Conservation (phyloP, 2,888 invertebrate genomes). For the Pollenia labialis region DNA sequence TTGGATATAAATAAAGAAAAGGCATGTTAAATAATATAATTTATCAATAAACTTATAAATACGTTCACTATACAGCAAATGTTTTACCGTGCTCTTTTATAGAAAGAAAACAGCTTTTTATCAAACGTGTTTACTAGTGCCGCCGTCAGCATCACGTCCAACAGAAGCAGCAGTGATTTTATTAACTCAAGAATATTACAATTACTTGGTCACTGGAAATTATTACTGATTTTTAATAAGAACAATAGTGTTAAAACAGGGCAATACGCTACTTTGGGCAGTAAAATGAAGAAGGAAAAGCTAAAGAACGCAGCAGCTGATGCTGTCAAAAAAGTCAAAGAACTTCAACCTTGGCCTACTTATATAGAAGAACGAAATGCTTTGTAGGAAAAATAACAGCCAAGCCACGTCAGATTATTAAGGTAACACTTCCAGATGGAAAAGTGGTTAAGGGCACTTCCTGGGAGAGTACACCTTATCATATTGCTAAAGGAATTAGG, state of each 20-base stretch:
- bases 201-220: slow-evolving; percentile 18
- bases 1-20: slow-evolving; percentile 88
- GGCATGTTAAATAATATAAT: slow-evolving; percentile 85
- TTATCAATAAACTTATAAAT: slow-evolving; percentile 65
- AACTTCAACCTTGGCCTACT: slow-evolving; percentile 94
- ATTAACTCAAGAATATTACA: slow-evolving; percentile 23
- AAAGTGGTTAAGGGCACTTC: slow-evolving; percentile 93
- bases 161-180: slow-evolving; percentile 6
- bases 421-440: slow-evolving; percentile 96
- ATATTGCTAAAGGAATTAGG: slow-evolving; percentile 95
- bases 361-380: slow-evolving; percentile 93
- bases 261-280: slow-evolving; percentile 83
- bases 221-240: slow-evolving; percentile 37
- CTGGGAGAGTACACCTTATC: slow-evolving; percentile 97
- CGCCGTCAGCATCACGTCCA: background rate
- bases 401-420: slow-evolving; percentile 91
- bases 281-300: too few species aligned
- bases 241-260: slow-evolving; percentile 35
- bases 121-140: background rate
- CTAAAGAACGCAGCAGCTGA: too few species aligned
- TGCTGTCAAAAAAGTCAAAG: too few species aligned
- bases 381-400: slow-evolving; percentile 93
- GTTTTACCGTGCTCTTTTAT: slow-evolving; percentile 16
- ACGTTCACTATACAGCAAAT: slow-evolving; percentile 9
- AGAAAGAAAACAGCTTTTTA: slow-evolving; percentile 35